Conservation (phyloP, 2,797 vertebrate genomes). For the Danionella dracula region DNA sequence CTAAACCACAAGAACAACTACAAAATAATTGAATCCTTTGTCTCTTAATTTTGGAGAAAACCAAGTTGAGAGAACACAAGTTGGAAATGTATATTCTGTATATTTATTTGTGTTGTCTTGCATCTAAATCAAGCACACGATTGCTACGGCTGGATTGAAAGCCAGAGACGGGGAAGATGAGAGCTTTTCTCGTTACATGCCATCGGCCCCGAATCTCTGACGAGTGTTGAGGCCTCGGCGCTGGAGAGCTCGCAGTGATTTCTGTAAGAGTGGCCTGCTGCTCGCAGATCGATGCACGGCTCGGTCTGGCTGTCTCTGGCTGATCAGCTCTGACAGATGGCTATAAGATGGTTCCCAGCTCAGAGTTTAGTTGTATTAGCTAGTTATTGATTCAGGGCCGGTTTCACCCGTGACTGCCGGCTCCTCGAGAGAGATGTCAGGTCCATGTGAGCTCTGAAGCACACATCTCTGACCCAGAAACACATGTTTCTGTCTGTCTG, state of each 20-base stretch:
- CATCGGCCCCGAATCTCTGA: constrained; percentile 18
- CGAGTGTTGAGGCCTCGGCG: constrained; percentile 20
- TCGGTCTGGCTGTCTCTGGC: constrained; percentile 29
- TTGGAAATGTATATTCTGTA: too few relatives aligned
- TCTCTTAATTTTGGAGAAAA: too few relatives aligned
- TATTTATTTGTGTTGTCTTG: too few relatives aligned
- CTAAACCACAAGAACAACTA: too few relatives aligned
- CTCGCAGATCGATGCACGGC: constrained; percentile 32
- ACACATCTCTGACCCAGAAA: too few relatives aligned
- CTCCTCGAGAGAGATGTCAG: not conserved
- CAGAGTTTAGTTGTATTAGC: constrained; percentile 35
- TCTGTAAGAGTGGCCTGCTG: constrained; percentile 19
- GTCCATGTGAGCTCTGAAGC: not conserved
- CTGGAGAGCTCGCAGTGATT: constrained; percentile 9
- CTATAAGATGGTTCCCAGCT: constrained; percentile 42
- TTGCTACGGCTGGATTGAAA: too few relatives aligned
- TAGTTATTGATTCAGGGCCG: constrained; percentile 52
- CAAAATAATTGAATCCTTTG: too few relatives aligned
- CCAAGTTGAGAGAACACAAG: too few relatives aligned
- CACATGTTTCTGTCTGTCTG: too few relatives aligned
- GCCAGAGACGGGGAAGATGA: too few relatives aligned
- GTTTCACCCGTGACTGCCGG: constrained; percentile 39
- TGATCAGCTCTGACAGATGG: constrained; percentile 43
- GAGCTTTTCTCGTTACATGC: constrained; percentile 8
- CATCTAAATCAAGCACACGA: too few relatives aligned